A percentile compares a stretch with the other conserved stretches of the same genome.
Conservation (phyloP, 2,113 vertebrate species). For the Ramphastos sulfuratus region DNA sequence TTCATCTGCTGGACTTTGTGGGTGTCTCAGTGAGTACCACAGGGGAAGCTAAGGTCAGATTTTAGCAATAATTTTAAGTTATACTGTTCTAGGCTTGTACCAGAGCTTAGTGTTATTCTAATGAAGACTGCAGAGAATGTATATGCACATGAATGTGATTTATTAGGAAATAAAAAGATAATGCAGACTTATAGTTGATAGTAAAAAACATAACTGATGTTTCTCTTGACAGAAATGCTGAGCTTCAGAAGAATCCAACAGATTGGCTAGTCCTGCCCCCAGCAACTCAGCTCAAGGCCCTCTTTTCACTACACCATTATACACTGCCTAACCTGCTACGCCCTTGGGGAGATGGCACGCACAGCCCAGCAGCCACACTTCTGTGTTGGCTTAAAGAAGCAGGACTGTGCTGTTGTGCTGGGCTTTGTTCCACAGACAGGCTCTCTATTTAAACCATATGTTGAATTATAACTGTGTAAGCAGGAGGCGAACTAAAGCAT, state of each 20-base stretch:
- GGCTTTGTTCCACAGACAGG: background rate
- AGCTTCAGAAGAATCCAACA: background rate
- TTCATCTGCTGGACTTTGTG: background rate
- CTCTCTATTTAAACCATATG: slow-evolving; percentile 38
- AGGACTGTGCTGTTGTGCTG: background rate
- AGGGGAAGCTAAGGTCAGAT: background rate
- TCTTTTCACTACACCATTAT: background rate
- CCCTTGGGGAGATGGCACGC: background rate
- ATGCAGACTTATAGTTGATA: background rate
- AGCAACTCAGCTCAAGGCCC: background rate
- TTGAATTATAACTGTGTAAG: slow-evolving; percentile 14
- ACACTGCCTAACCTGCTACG: background rate
- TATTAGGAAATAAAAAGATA: background rate
- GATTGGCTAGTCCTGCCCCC: background rate
- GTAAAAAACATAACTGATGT: background rate
- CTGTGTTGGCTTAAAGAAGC: background rate
- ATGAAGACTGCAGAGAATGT: background rate
- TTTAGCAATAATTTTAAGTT: background rate
- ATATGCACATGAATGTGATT: background rate
- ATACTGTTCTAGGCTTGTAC: background rate
- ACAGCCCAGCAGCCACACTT: background rate
- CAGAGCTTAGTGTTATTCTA: background rate
- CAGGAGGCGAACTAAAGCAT: slow-evolving; percentile 8
- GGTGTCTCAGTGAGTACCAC: background rate
- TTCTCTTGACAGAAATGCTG: background rate